Conservation (phyloP, 35 echinoderm and acorn worm genomes). For the Lytechinus pictus region DNA sequence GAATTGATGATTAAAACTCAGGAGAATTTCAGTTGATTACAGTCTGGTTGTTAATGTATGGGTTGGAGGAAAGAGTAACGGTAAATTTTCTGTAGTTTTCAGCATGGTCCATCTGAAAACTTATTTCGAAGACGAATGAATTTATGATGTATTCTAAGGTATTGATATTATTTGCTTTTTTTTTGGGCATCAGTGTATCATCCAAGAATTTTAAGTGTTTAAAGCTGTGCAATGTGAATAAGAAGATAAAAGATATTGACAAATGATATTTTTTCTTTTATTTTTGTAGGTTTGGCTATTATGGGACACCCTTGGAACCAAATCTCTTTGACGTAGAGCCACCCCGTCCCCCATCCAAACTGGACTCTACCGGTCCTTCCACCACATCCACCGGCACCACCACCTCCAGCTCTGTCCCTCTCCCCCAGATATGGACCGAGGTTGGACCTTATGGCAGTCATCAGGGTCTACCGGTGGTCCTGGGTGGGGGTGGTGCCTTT, state of each 20-base stretch:
- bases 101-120: no score
- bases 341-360: slow-evolving; percentile 49
- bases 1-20: no score
- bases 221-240: no score
- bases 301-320: slow-evolving; percentile 92
- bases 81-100: no score
- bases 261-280: no score
- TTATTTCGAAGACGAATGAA: background rate
- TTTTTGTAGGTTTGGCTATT: slow-evolving; percentile 77
- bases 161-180: no score
- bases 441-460: slow-evolving; percentile 8
- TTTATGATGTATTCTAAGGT: background rate
- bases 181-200: no score
- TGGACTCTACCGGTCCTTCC: slow-evolving; percentile 45
- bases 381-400: slow-evolving; percentile 42
- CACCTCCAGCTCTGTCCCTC: background rate
- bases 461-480: background rate
- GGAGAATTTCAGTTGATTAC: background rate
- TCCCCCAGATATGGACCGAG: slow-evolving; percentile 17
- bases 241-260: no score
- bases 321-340: slow-evolving; percentile 90
- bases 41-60: background rate
- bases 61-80: background rate
- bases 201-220: no score
- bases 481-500: slow-evolving; percentile 21